A percentile compares a stretch with the other conserved stretches of the same genome.
phyloP scores from a whole-genome alignment of 2,797 vertebrate species.

The Alca torda region DNA sequence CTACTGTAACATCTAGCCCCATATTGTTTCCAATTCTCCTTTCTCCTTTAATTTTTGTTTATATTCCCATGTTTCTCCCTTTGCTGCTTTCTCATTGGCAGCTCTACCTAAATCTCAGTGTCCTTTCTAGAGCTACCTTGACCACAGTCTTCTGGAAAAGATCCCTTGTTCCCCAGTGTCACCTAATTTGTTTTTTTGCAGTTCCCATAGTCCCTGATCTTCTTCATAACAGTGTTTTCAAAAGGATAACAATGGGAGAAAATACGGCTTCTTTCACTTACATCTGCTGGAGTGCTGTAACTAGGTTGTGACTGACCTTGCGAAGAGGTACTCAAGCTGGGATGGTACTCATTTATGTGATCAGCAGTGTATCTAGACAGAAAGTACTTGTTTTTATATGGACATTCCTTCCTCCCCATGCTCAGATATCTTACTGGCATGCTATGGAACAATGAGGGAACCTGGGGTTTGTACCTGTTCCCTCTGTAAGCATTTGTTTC shows the following conservation, averaged over 20 bases:
- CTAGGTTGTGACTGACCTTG: not conserved
- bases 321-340: not conserved
- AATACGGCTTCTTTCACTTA: not conserved
- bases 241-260: not conserved
- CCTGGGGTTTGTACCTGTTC: not conserved
- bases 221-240: not conserved
- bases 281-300: not conserved
- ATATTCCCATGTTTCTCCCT: not conserved
- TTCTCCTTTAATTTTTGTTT: not conserved
- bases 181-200: not conserved
- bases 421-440: not conserved
- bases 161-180: not conserved
- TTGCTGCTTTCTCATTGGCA: not conserved
- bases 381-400: not conserved
- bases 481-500: not conserved
- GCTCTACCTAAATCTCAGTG: not conserved
- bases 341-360: not conserved
- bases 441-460: not conserved
- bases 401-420: accelerated
- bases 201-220: not conserved
- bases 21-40: not conserved
- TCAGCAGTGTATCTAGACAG: not conserved
- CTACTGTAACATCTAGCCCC: not conserved
- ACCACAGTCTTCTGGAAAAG: not conserved
- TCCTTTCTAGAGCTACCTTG: not conserved